Evolutionary conservation across 2,113 vertebrate genomes (phyloP), one percentile per base, ranked within the genome.

Genomic region (Gracilinanus agilis): DNA sequence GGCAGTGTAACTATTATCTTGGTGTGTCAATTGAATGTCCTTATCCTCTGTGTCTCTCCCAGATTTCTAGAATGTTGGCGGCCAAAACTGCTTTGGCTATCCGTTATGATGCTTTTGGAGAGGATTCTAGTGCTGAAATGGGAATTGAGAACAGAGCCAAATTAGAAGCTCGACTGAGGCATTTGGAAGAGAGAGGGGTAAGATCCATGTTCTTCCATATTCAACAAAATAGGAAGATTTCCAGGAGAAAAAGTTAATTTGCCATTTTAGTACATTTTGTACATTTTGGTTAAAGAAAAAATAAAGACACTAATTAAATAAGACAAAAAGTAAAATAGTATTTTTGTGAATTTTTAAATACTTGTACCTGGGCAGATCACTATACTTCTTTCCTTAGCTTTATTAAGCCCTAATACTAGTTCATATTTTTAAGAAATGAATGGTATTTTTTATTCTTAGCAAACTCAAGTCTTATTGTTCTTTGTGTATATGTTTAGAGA

Each of bases 31-130:
- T 58, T 92, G 54, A 89, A 49, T 93, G 24, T 5, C 23, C 95
- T 25, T 96, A 8, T 94, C 88, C 44, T 96, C 1, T 88, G 95
- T 75, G 92, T 88, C 88, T 97, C 90, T 95, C 44, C 94, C 97
- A 99, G 99, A 99, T 99, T 97, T 99, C 99, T 97, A 99, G 99
- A 95, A 99, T 99, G 99, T 98, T 99, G 96, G 99, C 99, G 88
- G 99, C 99, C 67, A 99, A 99, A 98, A 98, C 99, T 0, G 96
- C 99, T 10, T 98, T 99, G 96, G 99, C 99, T 49, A 99, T 99
- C 95, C 99, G 99, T 55, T 99, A 99, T 0, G 99, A 99, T 94
- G 99, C 99, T 2, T 99, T 99, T 49, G 99, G 99, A 67, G 99
- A 99, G 92, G 98, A 99, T 97, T 99, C 99, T 3, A 99, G 99